Evolutionary conservation across 1,140 invertebrate genomes (phyloP).

Genomic region (Zaprionus nigranus): DNA sequence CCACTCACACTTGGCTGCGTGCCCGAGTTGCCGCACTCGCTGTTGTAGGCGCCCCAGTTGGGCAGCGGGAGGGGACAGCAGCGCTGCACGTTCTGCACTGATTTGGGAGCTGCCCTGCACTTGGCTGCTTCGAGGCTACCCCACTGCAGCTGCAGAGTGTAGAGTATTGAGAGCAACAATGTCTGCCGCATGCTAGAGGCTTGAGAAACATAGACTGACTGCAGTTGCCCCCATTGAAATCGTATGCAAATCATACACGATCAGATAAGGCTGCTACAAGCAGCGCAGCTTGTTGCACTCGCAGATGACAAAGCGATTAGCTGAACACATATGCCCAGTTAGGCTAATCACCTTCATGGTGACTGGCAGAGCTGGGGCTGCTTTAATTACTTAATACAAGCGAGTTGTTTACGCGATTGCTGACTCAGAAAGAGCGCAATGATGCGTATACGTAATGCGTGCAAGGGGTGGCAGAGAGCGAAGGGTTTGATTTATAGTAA

Average conservation of each 20-base stretch:
- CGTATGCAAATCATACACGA: not conserved
- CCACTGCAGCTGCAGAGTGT: not conserved
- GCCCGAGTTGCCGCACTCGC: slow-evolving; percentile 54
- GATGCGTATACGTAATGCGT: slow-evolving; percentile 26
- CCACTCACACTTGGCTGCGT: slow-evolving; percentile 57
- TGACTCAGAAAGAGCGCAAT: not conserved
- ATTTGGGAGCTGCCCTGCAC: slow-evolving; percentile 62
- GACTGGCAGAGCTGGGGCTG: too few relatives aligned
- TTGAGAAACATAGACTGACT: not conserved
- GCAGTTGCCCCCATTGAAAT: not conserved
- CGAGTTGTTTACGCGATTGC: not conserved
- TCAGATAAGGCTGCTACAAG: slow-evolving; percentile 20
- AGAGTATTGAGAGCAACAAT: slow-evolving; percentile 12
- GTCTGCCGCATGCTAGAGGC: slow-evolving; percentile 33
- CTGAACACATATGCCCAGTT: slow-evolving; percentile 6
- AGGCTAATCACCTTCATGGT: too few relatives aligned
- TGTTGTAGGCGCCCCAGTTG: slow-evolving; percentile 64
- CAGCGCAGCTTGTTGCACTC: not conserved
- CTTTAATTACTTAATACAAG: slow-evolving; percentile 31
- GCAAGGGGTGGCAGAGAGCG: not conserved
- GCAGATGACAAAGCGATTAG: slow-evolving; percentile 28
- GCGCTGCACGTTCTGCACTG: slow-evolving; percentile 65
- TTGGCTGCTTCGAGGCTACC: slow-evolving; percentile 33
- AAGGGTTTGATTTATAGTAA: not conserved
- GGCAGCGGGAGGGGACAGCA: slow-evolving; percentile 67